Base-by-base conservation (phyloP, 2,113 vertebrate species). In the Phasianus colchicus region DNA sequence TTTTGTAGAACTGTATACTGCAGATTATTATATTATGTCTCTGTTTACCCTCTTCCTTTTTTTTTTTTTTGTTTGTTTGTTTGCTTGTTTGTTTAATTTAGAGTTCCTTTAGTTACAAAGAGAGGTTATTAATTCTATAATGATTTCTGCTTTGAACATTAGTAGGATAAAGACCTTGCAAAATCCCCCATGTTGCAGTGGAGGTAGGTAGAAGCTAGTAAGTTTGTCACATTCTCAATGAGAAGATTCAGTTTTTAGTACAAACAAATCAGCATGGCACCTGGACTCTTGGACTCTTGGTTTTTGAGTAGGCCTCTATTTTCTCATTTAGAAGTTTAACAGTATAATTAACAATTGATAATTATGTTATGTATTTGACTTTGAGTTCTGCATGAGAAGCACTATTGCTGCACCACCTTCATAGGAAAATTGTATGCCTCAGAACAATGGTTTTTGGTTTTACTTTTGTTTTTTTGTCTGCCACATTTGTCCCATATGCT, bases 241-340 rank as follows among this genome's bases (percentile, higher is more conserved):
- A 74, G 27, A 87, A 88, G 67, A 48, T 90, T 91, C 54, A 93
- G 1, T 79, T 96, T 96, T 93, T 96, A 67, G 11, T 83, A 25
- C 70, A 32, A 58, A 54, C 7, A 72, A 20, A 66, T 60, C 38
- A 82, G 20, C 30, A 21, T 52, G 20, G 38, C 38, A 54, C 82
- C 36, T 58, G 69, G 10, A 74, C 19, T 72, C 13, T 48, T 80
- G 42, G 52, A 29, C 27, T 29, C 52, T 54, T 54, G 15, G 14
- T 24, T 90, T 83, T 52, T 80, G 16, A 76, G 4, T 32, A 81
- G n/a, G 12, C 16, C 83, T 73, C 70, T 63, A n/a, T 4, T 54
- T 86, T 81, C 40, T 47, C 11, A 72, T 72, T 72, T 92, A 32
- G 70, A 95, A 73, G 12, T 83, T 36, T 40, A 75, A 25, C 2